Evolutionary conservation across 1,140 invertebrate genomes (phyloP).

Genomic region (Bombus superbus): DNA sequence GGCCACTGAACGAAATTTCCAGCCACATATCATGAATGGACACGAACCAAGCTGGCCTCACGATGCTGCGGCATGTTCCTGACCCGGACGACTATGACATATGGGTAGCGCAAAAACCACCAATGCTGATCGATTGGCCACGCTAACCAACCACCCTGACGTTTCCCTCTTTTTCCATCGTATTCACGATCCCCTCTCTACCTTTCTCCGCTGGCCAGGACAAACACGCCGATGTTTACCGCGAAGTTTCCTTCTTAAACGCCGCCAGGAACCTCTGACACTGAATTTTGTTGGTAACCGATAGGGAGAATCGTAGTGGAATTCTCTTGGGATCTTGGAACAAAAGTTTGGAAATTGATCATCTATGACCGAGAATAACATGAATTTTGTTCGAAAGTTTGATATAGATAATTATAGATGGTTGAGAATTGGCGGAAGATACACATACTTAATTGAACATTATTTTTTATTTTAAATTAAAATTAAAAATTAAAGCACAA

Average conservation of each 20-base stretch:
- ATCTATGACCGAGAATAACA: no score
- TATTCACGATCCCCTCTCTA: background rate
- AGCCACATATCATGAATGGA: conserved; percentile 76
- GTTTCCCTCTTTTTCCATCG: conserved; percentile 39
- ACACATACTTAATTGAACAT: no score
- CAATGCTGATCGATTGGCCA: conserved; percentile 82
- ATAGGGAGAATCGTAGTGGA: no score
- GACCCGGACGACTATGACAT: conserved; percentile 75
- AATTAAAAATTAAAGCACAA: no score
- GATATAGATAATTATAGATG: no score
- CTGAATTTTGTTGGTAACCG: no score
- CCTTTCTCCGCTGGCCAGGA: conserved; percentile 12
- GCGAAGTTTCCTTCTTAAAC: background rate
- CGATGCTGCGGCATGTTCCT: conserved; percentile 79
- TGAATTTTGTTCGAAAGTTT: no score
- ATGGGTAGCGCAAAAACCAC: conserved; percentile 81
- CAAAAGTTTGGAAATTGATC: background rate
- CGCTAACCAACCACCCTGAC: conserved; percentile 74
- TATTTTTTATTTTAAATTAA: no score
- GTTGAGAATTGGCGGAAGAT: no score
- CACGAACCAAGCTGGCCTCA: conserved; percentile 75
- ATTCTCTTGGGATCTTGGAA: no score
- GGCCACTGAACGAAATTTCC: conserved; percentile 70
- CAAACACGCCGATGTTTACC: conserved; percentile 47
- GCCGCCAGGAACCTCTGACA: background rate